A percentile compares a stretch with the other conserved stretches of the same genome.
Conservation (phyloP, 2,797 vertebrate species). For the Prionace glauca region DNA sequence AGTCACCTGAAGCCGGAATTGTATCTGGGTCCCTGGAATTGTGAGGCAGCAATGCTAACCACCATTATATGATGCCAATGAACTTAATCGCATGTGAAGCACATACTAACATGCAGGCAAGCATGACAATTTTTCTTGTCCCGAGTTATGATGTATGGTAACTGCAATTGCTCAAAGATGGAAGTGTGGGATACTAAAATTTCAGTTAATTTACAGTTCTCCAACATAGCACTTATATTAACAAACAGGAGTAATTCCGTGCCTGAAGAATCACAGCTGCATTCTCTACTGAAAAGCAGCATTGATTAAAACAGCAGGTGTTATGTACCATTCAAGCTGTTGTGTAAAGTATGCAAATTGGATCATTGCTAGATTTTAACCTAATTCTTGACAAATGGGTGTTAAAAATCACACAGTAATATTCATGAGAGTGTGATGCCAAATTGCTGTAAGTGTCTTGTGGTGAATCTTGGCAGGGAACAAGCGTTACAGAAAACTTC, state of each 20-base stretch:
- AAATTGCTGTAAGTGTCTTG: not conserved
- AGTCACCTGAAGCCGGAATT: too few relatives aligned
- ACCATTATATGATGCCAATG: not conserved
- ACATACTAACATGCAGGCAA: not conserved
- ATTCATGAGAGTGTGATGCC: not conserved
- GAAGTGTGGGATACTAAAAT: not conserved
- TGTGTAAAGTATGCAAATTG: not conserved
- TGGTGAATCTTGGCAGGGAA: not conserved
- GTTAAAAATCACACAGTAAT: not conserved
- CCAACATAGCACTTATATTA: not conserved
- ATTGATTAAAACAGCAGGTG: conserved; percentile 10
- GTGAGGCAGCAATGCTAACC: too few relatives aligned
- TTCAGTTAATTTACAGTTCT: not conserved
- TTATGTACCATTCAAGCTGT: not conserved
- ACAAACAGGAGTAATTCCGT: not conserved
- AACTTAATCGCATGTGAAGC: not conserved
- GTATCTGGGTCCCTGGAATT: too few relatives aligned
- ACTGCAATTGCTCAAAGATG: not conserved
- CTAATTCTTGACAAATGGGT: not conserved
- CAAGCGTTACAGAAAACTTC: not conserved
- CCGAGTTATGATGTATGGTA: not conserved
- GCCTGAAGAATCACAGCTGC: not conserved
- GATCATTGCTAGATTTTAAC: conserved; percentile 18
- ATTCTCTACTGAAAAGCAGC: not conserved
- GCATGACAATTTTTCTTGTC: not conserved